Conservation (phyloP, 2,888 invertebrate species). For the Chrysotoxum bicinctum region DNA sequence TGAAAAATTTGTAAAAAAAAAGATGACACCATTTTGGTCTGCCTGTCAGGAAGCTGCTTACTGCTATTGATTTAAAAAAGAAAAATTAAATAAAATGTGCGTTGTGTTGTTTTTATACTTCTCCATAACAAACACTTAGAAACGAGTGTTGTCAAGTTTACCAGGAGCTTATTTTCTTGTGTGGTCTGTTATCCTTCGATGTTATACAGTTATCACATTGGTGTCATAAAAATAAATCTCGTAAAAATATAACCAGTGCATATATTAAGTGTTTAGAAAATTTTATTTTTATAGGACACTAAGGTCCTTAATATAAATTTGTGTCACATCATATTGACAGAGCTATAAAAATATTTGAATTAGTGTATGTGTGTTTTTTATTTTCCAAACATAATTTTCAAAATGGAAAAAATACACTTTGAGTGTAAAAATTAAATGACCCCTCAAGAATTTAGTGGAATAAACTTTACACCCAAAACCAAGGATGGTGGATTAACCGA, state of each 20-base stretch:
- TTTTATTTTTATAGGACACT: slow-evolving; percentile 6
- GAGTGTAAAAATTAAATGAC: not conserved
- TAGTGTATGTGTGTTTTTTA: not conserved
- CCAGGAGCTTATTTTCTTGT: not conserved
- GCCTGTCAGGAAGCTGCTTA: not conserved
- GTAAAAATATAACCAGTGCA: slow-evolving; percentile 26
- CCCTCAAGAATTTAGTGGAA: slow-evolving; percentile 26
- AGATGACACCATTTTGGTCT: not conserved
- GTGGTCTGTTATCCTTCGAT: slow-evolving; percentile 33
- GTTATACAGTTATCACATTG: slow-evolving; percentile 31
- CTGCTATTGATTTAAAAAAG: slow-evolving; percentile 23
- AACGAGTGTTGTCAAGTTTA: not conserved
- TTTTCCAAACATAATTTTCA: not conserved
- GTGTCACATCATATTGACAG: slow-evolving; percentile 30
- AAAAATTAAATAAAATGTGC: slow-evolving; percentile 5
- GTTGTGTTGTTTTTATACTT: not conserved
- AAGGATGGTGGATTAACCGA: slow-evolving; percentile 59
- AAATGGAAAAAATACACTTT: not conserved
- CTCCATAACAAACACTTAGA: not conserved
- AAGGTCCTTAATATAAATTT: slow-evolving; percentile 6
- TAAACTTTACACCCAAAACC: slow-evolving; percentile 17
- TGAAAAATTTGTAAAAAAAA: not conserved
- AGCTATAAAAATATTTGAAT: not conserved
- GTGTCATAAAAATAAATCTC: slow-evolving; percentile 30
- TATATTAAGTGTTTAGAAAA: slow-evolving; percentile 32